Evolutionary conservation across 64 coral and sea anemone genomes (phyloP), one percentile per base, ranked within the genome.

Genomic region (Astreopora myriophthalma): DNA sequence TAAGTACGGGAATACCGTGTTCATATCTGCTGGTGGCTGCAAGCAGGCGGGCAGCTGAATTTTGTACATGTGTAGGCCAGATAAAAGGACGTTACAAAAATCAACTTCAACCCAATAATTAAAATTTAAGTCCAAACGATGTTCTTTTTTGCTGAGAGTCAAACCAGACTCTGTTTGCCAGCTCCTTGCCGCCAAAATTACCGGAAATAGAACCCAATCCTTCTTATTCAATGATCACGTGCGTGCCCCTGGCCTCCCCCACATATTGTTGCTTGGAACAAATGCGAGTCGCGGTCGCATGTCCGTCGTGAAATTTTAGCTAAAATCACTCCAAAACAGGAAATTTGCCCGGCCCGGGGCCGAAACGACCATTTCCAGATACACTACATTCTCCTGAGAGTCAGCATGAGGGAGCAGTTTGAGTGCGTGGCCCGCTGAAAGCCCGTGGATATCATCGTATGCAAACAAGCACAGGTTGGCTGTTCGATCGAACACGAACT

Each of bases 291-390:
- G 95, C 91, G 95, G 91, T 96, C 95, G 95, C 91, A 96, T 96
- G 95, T 93, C 95, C 95, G 95, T 96, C 95, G 87, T 96, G 95
- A 96, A 96, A 96, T 96, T 96, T 69, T 96, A 96, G 71, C 95
- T 96, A 96, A 96, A 96, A 93, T 96, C 95, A 93, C 95, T 96
- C 95, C 95, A 96, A 96, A 96, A 96, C 95, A 96, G 95, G 95
- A 96, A 96, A 92, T 96, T 96, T 96, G 95, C 78, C 73, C 91
- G 91, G 73, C 44, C 69, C 78, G 88, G 72, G 87, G 87, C 71
- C 80, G 85, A 81, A 85, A 87, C 91, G 81, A 79, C 80, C 92
- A 89, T 94, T 90, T 87, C 82, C 80, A 96, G 63, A 37, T 85
- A 91, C 71, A 89, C 76, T 94, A 29, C 85, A 90, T 75, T 83